Base-by-base conservation (phyloP, 2,113 vertebrate genomes). In the Mellivora capensis region DNA sequence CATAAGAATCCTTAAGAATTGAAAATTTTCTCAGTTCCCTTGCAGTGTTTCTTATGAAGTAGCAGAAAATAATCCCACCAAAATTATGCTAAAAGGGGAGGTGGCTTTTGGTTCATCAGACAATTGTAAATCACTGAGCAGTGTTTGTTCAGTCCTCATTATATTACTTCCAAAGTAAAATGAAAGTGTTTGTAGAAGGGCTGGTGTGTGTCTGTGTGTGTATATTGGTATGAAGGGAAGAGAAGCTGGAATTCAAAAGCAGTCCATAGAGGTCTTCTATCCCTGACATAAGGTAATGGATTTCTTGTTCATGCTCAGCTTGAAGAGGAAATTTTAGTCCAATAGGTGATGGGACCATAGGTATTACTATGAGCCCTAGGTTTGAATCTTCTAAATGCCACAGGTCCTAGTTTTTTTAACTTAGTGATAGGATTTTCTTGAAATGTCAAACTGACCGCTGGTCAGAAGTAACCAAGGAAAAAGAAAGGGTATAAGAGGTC, bases 371-470 rank as follows among this genome's bases (percentile, higher is more conserved):
- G 42, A 61, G 72, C 4, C 27, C 34, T 37, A 87, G 49, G 21
- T 83, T 74, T 91, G 25, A 91, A 54, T 74, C 42, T 74, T 59
- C n/a, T 83, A 34, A 95, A 96, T 83, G 25, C 29, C 31, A 62
- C 10, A 62, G 14, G 27, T 37, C 15, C 61, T 90, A 15, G 69
- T 47, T 39, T 11, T 71, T 93, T 76, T 62, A 81, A 81, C 54
- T 61, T 61, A 93, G 20, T 94, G 34, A 59, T 57, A 92, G 13
- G 86, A 89, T 62, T 92, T 86, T 69, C 94, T 86, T 96, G 91
- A 81, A 29, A 9, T 84, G 17, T 91, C 52, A 85, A 47, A 97
- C 85, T 90, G 13, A 52, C 71, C 81, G 69, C 42, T 62, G 37
- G 4, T 90, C 91, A 80, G 7, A 23, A 87, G 49, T 85, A 21